phyloP scores from a whole-genome alignment of 2,113 vertebrate genomes.

The Caranx ignobilis region DNA sequence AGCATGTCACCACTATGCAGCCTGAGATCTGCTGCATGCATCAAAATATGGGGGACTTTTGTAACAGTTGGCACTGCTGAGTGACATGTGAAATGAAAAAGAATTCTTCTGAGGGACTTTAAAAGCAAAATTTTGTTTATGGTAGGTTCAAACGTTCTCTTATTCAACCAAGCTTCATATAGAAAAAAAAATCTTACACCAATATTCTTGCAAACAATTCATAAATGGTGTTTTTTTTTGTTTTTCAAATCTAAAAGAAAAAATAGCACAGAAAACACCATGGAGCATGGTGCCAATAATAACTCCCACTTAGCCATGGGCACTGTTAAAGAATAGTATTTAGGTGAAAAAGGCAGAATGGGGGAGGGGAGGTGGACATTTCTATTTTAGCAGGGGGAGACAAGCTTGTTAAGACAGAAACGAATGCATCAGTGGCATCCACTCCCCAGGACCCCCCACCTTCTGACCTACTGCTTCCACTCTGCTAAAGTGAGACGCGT shows the following conservation, averaged over 20 bases:
- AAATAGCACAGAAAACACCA: not conserved
- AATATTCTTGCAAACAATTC: conserved; percentile 17
- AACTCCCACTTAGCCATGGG: conserved; percentile 34
- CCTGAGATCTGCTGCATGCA: not conserved
- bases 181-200: not conserved
- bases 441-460: conserved; percentile 57
- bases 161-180: conserved; percentile 10
- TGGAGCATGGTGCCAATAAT: conserved; percentile 14
- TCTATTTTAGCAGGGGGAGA: conserved; percentile 67
- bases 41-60: not conserved
- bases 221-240: not conserved
- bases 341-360: conserved; percentile 36
- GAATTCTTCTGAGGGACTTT: not conserved
- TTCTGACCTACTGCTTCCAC: conserved; percentile 64
- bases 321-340: conserved; percentile 40
- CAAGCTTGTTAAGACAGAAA: conserved; percentile 75
- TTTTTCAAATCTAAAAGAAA: conserved; percentile 33
- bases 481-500: conserved; percentile 76
- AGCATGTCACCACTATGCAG: conserved; percentile 8
- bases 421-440: conserved; percentile 69
- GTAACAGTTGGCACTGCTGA: conserved; percentile 5
- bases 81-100: conserved; percentile 5
- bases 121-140: conserved; percentile 1
- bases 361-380: conserved; percentile 50
- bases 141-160: conserved; percentile 15